Evolutionary conservation across 1,140 invertebrate genomes (phyloP).

Genomic region (Ceratina japonica): DNA sequence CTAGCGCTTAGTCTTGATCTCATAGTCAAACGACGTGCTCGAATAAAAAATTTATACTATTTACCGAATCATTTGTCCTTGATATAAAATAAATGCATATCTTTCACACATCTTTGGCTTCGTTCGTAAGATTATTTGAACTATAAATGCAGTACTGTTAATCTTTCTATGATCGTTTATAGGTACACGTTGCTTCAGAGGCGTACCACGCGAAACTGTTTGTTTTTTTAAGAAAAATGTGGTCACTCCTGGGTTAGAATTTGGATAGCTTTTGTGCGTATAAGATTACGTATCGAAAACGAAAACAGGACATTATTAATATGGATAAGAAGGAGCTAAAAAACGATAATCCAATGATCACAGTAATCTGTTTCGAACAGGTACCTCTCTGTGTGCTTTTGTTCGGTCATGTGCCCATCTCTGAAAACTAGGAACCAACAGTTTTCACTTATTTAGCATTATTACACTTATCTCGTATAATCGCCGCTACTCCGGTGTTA

Average conservation of each 20-base stretch:
- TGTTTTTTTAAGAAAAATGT: slow-evolving; percentile 11
- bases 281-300: slow-evolving; percentile 9
- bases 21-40: slow-evolving; percentile 11
- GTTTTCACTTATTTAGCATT: slow-evolving; percentile 58
- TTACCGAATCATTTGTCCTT: slow-evolving; percentile 3
- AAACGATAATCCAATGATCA: slow-evolving; percentile 40
- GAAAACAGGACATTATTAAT: background rate
- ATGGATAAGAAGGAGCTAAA: background rate
- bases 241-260: slow-evolving; percentile 27
- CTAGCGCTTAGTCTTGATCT: slow-evolving; percentile 26
- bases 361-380: slow-evolving; percentile 44
- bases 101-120: slow-evolving; percentile 32
- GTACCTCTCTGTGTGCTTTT: slow-evolving; percentile 50
- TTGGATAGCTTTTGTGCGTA: slow-evolving; percentile 39
- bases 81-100: slow-evolving; percentile 31
- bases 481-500: slow-evolving; percentile 28
- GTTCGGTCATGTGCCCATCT: slow-evolving; percentile 63
- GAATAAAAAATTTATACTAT: slow-evolving; percentile 27
- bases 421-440: slow-evolving; percentile 71
- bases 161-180: slow-evolving; percentile 1
- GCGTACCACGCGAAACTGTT: slow-evolving; percentile 11
- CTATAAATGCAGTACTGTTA: background rate
- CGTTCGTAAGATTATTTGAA: slow-evolving; percentile 7
- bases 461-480: slow-evolving; percentile 37
- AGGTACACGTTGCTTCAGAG: slow-evolving; percentile 5